Percentiles rank a stretch among this genome's conserved stretches.
Conservation (phyloP, 2,797 vertebrate species). For the Emydoidea blandingii region DNA sequence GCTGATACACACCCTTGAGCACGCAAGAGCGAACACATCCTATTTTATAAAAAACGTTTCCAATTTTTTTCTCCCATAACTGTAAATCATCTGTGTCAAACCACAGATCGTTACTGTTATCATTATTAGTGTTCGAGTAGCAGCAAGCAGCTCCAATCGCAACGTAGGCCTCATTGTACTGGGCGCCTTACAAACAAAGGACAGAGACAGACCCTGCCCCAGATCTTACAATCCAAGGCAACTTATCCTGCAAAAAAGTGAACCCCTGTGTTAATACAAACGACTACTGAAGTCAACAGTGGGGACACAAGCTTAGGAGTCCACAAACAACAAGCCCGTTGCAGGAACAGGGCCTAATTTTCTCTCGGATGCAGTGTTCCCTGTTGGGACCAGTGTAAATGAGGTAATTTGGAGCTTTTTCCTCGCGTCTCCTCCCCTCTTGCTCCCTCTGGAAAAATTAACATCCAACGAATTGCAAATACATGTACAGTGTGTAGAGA, state of each 20-base stretch:
- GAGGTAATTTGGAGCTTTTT: not conserved
- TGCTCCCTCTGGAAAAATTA: conserved; percentile 33
- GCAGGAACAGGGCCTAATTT: not conserved
- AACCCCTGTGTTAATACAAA: not conserved
- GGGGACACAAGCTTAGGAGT: not conserved
- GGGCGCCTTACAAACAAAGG: rapidly evolving
- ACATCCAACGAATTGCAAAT: conserved; percentile 48
- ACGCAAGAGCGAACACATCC: conserved; percentile 33
- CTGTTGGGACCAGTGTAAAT: not conserved
- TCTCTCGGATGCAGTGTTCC: not conserved
- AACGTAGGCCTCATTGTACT: rapidly evolving
- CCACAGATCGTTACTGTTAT: not conserved
- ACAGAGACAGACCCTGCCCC: not conserved
- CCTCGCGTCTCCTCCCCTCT: not conserved
- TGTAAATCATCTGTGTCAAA: conserved; percentile 32
- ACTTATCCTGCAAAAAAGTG: not conserved
- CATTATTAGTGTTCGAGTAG: rapidly evolving
- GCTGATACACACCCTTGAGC: conserved; percentile 58
- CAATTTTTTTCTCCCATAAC: not conserved
- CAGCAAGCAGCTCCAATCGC: rapidly evolving
- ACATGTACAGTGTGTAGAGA: not conserved
- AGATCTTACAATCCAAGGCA: rapidly evolving
- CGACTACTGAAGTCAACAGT: not conserved
- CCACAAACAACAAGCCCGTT: not conserved
- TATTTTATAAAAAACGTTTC: conserved; percentile 42